Conservation (phyloP, 2,888 invertebrate genomes). For the Eupithecia inturbata region DNA sequence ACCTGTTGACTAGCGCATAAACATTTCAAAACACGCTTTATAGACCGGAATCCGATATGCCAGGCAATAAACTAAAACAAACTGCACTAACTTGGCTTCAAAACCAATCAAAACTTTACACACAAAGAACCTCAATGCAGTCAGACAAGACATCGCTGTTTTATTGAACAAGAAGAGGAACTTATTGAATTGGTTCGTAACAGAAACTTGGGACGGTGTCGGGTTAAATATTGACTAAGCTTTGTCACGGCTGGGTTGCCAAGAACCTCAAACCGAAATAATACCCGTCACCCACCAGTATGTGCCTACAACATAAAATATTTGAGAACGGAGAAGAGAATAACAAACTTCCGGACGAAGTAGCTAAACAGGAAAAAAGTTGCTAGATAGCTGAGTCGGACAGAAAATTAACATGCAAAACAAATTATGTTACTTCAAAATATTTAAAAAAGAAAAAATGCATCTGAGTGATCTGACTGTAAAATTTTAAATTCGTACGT, state of each 20-base stretch:
- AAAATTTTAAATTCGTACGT: constrained; percentile 19
- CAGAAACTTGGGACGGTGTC: constrained; percentile 58
- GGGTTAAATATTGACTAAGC: constrained; percentile 59
- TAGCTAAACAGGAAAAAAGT: constrained; percentile 20
- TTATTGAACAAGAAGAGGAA: constrained; percentile 66
- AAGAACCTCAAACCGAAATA: constrained; percentile 38
- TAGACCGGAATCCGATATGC: constrained; percentile 15
- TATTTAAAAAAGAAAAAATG: background rate
- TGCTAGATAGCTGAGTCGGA: constrained; percentile 24
- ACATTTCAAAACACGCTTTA: constrained; percentile 26
- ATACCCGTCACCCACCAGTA: constrained; percentile 28
- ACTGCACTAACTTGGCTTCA: constrained; percentile 55
- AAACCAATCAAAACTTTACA: constrained; percentile 74
- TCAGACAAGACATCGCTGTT: constrained; percentile 65
- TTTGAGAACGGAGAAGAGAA: constrained; percentile 7
- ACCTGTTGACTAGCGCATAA: constrained; percentile 28
- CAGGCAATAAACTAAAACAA: constrained; percentile 48
- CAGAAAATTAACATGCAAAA: background rate
- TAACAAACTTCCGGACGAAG: constrained; percentile 8
- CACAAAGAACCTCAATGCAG: constrained; percentile 66
- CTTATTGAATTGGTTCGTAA: constrained; percentile 66
- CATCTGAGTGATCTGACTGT: background rate
- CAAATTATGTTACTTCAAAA: background rate
- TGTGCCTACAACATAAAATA: constrained; percentile 17
- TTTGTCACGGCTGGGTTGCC: constrained; percentile 43